Evolutionary conservation across 1,140 invertebrate species (phyloP), one percentile per base, ranked within the genome.

Genomic region (Heterodera schachtii): DNA sequence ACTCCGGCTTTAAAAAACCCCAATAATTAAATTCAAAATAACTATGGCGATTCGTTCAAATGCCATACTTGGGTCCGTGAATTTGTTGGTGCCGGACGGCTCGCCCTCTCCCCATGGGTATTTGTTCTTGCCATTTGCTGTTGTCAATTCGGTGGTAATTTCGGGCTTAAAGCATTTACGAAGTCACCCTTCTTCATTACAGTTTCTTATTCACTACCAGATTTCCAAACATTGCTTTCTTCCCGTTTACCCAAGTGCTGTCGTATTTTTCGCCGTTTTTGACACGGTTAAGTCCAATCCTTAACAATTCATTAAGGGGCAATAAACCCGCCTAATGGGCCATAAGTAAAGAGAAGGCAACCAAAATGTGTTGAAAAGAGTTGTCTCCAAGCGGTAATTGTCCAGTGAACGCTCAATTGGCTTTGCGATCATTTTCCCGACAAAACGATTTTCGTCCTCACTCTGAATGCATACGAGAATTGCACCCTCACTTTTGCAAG

Each of bases 401-500:
- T 19, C 41, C 8, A 71, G 9, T 0, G 69, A 71, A 41, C 69
- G 69, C 31, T 71, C 41, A 71, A 71, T 71, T 6, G 31, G 41
- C 11, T 41, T 41, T 31, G 69, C 69, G 11, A 46, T 46, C 31
- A 71, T 13, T 43, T 46, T 11, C 0, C n/a, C 69, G 11, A 71
- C 69, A 41, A 71, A 71, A 46, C 21, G 69, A 71, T 71, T 71
- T 46, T 71, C 69, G 11, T 71, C 41, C 41, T 71, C 69, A 71
- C 19, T 46, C 41, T 71, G 41, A 46, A 71, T 71, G 31, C 41
- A 71, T 8, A 71, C 69, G 31, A 71, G 19, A 11, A 43, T 71
- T n/a, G 69, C 31, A 46, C 69, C 21, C 19, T 71, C 69, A 13
- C 41, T 46, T 46, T 41, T 46, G 43, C 69, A 71, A 11, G 69